Percentiles rank a stretch among this genome's conserved stretches.
These are phyloP conservation scores for Perithous albicinctus DNA, from an alignment of 2,888 invertebrate species.

Conservation along the genomic window DNA sequence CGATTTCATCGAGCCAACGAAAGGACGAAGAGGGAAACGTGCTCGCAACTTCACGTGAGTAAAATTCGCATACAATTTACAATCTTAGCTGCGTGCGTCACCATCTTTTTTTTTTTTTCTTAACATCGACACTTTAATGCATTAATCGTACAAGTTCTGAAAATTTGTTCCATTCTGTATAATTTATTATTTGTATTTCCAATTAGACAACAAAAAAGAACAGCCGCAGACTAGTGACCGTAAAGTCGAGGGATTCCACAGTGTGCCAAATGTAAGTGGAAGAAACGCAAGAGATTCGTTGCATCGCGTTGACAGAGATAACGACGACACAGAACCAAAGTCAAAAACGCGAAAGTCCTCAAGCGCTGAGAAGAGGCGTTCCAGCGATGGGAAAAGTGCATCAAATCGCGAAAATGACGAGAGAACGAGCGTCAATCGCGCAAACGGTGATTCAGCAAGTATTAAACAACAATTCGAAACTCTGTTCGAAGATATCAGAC, in stretches of 20 bases:
- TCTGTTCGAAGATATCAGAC: slow-evolving; percentile 74
- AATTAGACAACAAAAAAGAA: slow-evolving; percentile 44
- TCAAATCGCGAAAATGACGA: slow-evolving; percentile 20
- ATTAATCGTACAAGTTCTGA: too few relatives aligned
- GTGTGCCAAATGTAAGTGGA: slow-evolving; percentile 52
- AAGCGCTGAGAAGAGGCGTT: slow-evolving; percentile 42
- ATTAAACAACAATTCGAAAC: slow-evolving; percentile 75
- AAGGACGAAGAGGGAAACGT: slow-evolving; percentile 68
- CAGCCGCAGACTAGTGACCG: slow-evolving; percentile 18
- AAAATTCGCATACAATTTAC: neutral
- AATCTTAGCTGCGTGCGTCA: too few relatives aligned
- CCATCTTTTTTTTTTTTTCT: too few relatives aligned
- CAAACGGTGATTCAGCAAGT: slow-evolving; percentile 58
- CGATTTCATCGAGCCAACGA: slow-evolving; percentile 66
- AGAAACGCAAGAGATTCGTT: slow-evolving; percentile 19
- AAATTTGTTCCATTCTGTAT: too few relatives aligned
- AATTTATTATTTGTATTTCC: neutral
- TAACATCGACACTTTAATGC: too few relatives aligned
- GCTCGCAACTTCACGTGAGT: slow-evolving; percentile 27
- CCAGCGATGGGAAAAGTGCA: neutral
- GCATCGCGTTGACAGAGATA: slow-evolving; percentile 22
- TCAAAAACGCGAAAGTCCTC: slow-evolving; percentile 50
- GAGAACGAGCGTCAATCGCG: slow-evolving; percentile 28
- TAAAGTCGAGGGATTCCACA: slow-evolving; percentile 51
- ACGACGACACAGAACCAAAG: slow-evolving; percentile 22